Percentiles rank a stretch among this genome's conserved stretches.
Evolutionary conservation across 2,888 invertebrate species (phyloP).

Genomic region (Ypsolopha sequella): DNA sequence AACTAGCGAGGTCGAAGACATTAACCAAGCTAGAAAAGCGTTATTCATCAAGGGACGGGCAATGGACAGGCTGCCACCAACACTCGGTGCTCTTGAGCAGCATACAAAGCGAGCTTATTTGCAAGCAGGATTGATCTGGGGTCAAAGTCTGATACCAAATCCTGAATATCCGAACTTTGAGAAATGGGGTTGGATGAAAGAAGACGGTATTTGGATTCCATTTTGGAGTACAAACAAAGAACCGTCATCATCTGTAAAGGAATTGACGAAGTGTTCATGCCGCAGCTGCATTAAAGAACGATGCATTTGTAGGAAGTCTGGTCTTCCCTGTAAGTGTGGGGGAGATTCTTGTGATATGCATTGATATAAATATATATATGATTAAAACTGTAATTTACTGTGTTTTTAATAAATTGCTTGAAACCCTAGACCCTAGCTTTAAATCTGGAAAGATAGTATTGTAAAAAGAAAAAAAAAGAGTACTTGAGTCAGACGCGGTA

Average conservation of each 20-base stretch:
- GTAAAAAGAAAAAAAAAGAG: conserved; percentile 4
- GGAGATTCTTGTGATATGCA: conserved; percentile 7
- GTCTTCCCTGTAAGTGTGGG: conserved; percentile 7
- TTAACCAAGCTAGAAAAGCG: conserved; percentile 7
- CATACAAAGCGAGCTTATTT: conserved; percentile 8
- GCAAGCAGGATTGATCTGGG: conserved; percentile 11
- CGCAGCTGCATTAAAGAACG: conserved; percentile 7
- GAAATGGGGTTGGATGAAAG: conserved; percentile 5
- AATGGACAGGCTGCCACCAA: conserved; percentile 10
- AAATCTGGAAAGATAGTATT: conserved; percentile 5
- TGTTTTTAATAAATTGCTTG: conserved; percentile 5
- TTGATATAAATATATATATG: conserved; percentile 3
- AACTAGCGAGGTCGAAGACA: not conserved
- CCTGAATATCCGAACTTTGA: conserved; percentile 8
- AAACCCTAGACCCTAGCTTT: conserved; percentile 1
- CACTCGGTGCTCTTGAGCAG: conserved; percentile 7
- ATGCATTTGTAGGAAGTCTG: conserved; percentile 6
- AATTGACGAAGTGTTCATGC: conserved; percentile 8
- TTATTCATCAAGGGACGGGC: conserved; percentile 9
- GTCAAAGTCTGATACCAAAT: conserved; percentile 9
- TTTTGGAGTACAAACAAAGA: conserved; percentile 5
- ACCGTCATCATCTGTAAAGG: conserved; percentile 7
- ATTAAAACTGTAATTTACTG: conserved; percentile 2
- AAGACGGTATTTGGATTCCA: conserved; percentile 7
- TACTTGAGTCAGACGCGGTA: conserved; percentile 6